A percentile compares a stretch with the other conserved stretches of the same genome.
phyloP scores from a whole-genome alignment of 2,888 invertebrate genomes.

The Ellobium chinense region DNA sequence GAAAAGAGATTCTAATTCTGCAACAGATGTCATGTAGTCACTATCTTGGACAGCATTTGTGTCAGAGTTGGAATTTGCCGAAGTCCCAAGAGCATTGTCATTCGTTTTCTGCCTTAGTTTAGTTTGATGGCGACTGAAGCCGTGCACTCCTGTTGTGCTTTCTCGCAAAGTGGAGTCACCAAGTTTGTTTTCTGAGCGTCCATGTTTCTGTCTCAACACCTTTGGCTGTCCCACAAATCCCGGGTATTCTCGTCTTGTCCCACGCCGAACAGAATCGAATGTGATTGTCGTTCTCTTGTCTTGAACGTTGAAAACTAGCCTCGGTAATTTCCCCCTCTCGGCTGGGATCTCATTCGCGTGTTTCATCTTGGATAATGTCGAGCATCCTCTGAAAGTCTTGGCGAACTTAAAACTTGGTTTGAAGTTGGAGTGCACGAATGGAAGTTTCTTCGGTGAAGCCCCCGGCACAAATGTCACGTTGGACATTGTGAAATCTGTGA shows the following conservation, averaged over 20 bases:
- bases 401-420: slow-evolving; percentile 17
- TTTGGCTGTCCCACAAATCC: slow-evolving; percentile 6
- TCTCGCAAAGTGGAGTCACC: no score
- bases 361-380: background rate
- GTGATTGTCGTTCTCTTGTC: background rate
- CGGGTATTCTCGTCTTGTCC: slow-evolving; percentile 1
- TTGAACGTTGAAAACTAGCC: background rate
- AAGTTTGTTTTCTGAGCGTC: no score
- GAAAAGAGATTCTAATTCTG: background rate
- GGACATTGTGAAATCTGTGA: slow-evolving; percentile 1
- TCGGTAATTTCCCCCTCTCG: background rate
- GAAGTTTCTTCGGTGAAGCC: slow-evolving; percentile 6
- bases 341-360: background rate
- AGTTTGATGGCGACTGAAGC: no score
- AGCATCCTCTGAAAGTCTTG: slow-evolving; percentile 9
- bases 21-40: no score
- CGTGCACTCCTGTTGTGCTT: no score
- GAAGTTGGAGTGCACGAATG: slow-evolving; percentile 20
- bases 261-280: background rate
- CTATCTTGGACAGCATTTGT: no score
- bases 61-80: no score
- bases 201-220: background rate
- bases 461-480: background rate
- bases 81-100: no score
- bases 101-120: no score